These are phyloP conservation scores for Scrobipalpa costella DNA, from an alignment of 2,888 invertebrate species.

Conservation along the genomic window DNA sequence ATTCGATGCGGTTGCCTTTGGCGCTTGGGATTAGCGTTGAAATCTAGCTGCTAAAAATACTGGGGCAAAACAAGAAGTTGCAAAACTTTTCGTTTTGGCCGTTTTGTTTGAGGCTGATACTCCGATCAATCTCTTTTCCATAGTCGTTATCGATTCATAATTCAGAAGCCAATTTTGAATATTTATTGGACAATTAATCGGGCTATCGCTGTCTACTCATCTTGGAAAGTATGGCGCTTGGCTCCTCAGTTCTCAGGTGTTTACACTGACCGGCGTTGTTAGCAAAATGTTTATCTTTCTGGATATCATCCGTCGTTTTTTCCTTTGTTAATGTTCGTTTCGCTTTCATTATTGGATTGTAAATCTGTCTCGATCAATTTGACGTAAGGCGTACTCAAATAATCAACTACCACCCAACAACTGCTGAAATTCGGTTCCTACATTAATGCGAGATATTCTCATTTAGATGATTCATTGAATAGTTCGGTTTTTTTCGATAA, in stretches of 20 bases:
- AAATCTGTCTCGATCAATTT: constrained; percentile 54
- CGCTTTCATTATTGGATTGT: constrained; percentile 56
- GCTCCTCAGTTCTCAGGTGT: constrained; percentile 44
- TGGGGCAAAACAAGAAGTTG: constrained; percentile 10
- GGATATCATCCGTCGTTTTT: constrained; percentile 61
- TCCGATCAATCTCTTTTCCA: constrained; percentile 14
- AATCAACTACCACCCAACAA: constrained; percentile 25
- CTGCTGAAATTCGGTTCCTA: constrained; percentile 14
- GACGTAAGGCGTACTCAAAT: constrained; percentile 33
- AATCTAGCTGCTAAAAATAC: constrained; percentile 20
- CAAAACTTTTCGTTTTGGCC: background rate
- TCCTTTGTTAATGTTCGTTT: constrained; percentile 58
- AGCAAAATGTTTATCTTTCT: constrained; percentile 66
- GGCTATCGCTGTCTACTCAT: constrained; percentile 33
- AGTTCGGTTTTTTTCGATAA: constrained; percentile 11
- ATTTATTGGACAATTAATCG: constrained; percentile 38
- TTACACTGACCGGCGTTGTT: constrained; percentile 53
- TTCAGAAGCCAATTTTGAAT: constrained; percentile 30
- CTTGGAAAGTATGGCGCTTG: constrained; percentile 49
- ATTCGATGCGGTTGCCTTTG: constrained; percentile 23
- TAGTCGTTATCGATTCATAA: constrained; percentile 26
- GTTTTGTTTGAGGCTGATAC: background rate
- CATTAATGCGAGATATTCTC: constrained; percentile 19
- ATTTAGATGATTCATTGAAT: constrained; percentile 13
- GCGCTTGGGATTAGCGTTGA: constrained; percentile 9